These are phyloP conservation scores for Amblyraja radiata DNA, from an alignment of 2,797 vertebrate genomes.

Conservation along the genomic window DNA sequence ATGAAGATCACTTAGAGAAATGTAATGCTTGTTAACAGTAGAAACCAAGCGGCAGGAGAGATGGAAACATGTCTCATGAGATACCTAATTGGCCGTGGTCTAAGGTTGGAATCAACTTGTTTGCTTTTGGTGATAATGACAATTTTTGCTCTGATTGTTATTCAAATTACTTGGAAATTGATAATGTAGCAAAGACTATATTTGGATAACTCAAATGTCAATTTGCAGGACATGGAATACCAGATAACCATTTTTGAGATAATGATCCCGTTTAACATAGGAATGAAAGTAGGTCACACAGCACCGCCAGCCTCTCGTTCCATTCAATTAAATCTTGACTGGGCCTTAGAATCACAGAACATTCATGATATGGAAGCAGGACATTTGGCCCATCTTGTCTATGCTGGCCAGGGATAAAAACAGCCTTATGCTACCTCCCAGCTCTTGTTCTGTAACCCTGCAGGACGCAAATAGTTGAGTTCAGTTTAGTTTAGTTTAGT, in stretches of 20 bases:
- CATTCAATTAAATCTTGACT: neutral
- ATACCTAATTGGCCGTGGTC: neutral
- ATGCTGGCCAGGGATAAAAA: too few relatives aligned
- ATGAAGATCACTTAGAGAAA: neutral
- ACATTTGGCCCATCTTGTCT: too few relatives aligned
- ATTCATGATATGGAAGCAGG: too few relatives aligned
- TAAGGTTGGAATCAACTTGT: neutral
- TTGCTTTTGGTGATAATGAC: slow-evolving; percentile 14
- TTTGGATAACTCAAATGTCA: neutral
- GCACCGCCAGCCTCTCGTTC: neutral
- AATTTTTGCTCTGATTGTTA: neutral
- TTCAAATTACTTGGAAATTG: slow-evolving; percentile 13
- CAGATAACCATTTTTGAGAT: neutral
- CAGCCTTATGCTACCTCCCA: too few relatives aligned
- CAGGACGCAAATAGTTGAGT: too few relatives aligned
- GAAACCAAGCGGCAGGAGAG: neutral
- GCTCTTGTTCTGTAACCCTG: too few relatives aligned
- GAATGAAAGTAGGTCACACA: neutral
- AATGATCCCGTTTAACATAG: neutral
- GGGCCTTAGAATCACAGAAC: neutral
- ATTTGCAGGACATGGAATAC: slow-evolving; percentile 5
- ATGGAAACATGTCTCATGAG: neutral
- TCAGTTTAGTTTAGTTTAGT: too few relatives aligned
- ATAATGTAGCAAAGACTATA: slow-evolving; percentile 4
- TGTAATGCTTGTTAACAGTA: neutral